Evolutionary conservation across 2,797 vertebrate species (phyloP), one percentile per base, ranked within the genome.

Genomic region (Zonotrichia albicollis): DNA sequence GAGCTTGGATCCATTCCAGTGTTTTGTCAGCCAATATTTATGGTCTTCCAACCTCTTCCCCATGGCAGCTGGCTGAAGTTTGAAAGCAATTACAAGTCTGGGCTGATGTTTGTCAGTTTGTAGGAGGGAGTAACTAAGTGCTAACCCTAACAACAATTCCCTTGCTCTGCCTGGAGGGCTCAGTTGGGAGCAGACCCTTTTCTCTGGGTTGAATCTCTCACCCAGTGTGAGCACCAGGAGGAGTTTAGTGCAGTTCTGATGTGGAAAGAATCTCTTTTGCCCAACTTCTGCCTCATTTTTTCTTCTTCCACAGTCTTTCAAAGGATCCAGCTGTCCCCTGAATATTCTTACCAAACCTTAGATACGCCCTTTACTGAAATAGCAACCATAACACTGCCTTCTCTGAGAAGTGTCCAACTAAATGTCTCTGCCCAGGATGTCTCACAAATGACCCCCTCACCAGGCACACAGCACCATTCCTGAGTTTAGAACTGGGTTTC

Each of bases 61-160:
- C 51, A 29, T 62, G 81, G 89, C 73, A 93, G 76, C 50, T 75
- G 82, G 62, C 92, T 95, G 26, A 50, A 54, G 72, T 85, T 94
- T 92, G 83, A 92, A 93, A 95, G 76, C 66, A 92, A 91, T 95
- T 92, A 80, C 84, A 89, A 95, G 89, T 55, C 90, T 91, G 54
- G 62, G 79, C 66, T 91, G 87, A 91, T 94, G 89, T 94, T 91
- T 95, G 75, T 92, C 62, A 19, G 75, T 92, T 79, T 91, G 79
- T 75, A 75, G 84, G 70, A 87, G 87, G 75, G 27, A 94, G 83
- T 89, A 94, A 91, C 89, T 87, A 91, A 92, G 84, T 87, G 73
- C 67, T 87, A 78, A 86, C 79, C 70, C 91, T 58, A 72, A 93
- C 87, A 95, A 25, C 54, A 92, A 84, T 91, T 80, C 46, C 51